Evolutionary conservation across 2,888 invertebrate genomes (phyloP).

Genomic region (Cristatella mucedo): DNA sequence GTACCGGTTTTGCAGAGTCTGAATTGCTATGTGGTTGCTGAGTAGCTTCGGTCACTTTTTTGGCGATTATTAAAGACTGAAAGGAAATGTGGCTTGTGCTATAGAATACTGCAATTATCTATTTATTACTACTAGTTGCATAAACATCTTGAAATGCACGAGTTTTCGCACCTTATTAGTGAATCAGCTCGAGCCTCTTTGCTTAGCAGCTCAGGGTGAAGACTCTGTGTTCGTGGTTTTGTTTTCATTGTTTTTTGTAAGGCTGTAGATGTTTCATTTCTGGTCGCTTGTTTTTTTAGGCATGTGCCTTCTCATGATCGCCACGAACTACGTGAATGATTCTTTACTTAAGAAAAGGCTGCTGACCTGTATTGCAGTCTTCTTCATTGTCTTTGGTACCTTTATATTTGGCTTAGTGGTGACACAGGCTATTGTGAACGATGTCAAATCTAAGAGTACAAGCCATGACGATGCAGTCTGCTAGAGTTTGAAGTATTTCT

Average conservation of each 20-base stretch:
- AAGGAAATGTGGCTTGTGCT: too few relatives aligned
- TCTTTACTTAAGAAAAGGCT: constrained; percentile 15
- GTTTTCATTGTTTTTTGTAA: too few relatives aligned
- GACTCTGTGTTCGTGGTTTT: background rate
- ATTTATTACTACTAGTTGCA: too few relatives aligned
- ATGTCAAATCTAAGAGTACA: too few relatives aligned
- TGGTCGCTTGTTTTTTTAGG: constrained; percentile 18
- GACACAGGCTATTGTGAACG: constrained; percentile 27
- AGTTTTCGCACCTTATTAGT: background rate
- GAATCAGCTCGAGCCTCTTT: background rate
- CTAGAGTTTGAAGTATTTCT: too few relatives aligned
- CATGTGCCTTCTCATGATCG: constrained; percentile 27
- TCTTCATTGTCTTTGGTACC: constrained; percentile 27
- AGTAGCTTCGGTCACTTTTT: too few relatives aligned
- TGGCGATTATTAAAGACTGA: too few relatives aligned
- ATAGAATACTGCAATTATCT: too few relatives aligned
- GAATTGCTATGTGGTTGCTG: too few relatives aligned
- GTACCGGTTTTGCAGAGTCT: too few relatives aligned
- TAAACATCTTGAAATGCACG: too few relatives aligned
- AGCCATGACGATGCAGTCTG: too few relatives aligned
- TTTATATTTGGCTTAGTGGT: constrained; percentile 36
- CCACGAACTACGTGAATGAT: constrained; percentile 15
- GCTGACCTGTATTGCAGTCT: constrained; percentile 18
- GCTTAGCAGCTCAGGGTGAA: background rate
- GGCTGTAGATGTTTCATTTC: background rate